Conservation (phyloP, 2,797 vertebrate genomes). For the Bovichtus diacanthus region DNA sequence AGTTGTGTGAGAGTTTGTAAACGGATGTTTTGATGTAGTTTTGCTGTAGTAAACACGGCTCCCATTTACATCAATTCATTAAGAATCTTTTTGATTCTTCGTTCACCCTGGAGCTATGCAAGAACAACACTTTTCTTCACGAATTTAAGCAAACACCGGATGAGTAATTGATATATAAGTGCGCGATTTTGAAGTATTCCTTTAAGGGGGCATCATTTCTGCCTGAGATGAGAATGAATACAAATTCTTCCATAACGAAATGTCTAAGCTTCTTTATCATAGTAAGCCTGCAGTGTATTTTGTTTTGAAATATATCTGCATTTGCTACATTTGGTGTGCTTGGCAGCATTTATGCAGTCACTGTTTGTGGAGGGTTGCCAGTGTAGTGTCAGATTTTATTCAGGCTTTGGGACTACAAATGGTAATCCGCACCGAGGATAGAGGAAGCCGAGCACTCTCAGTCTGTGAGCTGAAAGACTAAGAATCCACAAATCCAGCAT, state of each 20-base stretch:
- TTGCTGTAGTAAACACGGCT: no score
- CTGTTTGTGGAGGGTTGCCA: constrained; percentile 37
- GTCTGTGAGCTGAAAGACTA: constrained; percentile 4
- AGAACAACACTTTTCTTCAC: no score
- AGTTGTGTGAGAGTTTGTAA: no score
- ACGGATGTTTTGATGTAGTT: no score
- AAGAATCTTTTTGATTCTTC: no score
- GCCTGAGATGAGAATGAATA: neutral
- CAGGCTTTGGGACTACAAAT: constrained; percentile 32
- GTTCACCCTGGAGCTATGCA: no score
- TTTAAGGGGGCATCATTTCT: neutral
- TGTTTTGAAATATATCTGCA: constrained; percentile 30
- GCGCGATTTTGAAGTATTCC: no score
- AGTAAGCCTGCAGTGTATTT: constrained; percentile 13
- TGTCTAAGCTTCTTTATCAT: neutral
- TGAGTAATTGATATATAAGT: no score
- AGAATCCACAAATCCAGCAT: constrained; percentile 16
- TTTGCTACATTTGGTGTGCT: constrained; percentile 38
- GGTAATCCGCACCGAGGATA: constrained; percentile 9
- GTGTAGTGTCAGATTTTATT: constrained; percentile 30
- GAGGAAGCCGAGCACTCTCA: neutral
- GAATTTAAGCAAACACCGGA: no score
- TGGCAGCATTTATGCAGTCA: constrained; percentile 24
- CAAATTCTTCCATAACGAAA: constrained; percentile 9
- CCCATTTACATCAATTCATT: no score